phyloP scores from a whole-genome alignment of 2,113 vertebrate genomes.

The Leiothrix lutea region DNA sequence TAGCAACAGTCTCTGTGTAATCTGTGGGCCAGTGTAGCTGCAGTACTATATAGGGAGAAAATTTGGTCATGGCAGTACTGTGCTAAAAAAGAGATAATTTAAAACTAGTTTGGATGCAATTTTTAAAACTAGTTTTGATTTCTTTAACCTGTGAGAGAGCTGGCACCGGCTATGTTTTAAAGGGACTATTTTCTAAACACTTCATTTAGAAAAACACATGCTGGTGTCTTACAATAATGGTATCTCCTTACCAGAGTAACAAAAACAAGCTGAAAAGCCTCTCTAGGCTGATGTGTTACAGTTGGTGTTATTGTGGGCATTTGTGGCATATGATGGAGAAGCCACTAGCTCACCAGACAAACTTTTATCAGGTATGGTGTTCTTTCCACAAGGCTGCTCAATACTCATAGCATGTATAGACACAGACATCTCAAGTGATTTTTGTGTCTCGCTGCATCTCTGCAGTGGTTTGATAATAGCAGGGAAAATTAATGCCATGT shows the following conservation, averaged over 20 bases:
- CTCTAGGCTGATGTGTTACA: not conserved
- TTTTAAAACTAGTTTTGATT: not conserved
- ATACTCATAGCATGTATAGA: not conserved
- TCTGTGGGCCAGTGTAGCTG: not conserved
- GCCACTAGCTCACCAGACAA: not conserved
- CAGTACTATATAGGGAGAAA: not conserved
- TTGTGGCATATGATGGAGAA: not conserved
- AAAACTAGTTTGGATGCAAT: not conserved
- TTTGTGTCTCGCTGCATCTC: not conserved
- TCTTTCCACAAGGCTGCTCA: not conserved
- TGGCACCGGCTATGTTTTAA: not conserved
- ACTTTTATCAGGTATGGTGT: not conserved
- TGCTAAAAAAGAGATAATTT: not conserved
- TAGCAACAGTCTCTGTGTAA: fast-evolving
- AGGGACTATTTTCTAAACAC: not conserved
- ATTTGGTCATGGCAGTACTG: not conserved
- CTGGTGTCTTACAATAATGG: not conserved
- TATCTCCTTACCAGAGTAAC: not conserved
- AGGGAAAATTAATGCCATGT: not conserved
- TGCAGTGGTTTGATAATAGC: not conserved
- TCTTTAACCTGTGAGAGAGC: not conserved
- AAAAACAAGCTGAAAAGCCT: not conserved
- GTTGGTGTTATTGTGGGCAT: not conserved
- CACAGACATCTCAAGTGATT: not conserved
- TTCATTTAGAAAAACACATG: not conserved